These are phyloP conservation scores for Linnaemya vulpina DNA, from an alignment of 2,888 invertebrate genomes.

Conservation along the genomic window DNA sequence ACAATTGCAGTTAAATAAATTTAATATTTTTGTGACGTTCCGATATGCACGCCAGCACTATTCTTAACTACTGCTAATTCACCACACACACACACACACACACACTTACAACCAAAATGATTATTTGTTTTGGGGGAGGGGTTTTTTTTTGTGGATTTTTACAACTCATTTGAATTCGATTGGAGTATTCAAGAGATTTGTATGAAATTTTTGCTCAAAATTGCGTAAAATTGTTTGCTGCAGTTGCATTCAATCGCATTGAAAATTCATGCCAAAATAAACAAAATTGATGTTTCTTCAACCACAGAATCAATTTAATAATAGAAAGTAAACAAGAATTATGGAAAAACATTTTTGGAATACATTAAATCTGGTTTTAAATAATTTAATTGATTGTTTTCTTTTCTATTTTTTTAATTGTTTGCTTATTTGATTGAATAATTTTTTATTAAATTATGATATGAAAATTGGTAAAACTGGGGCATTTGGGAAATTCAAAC, in stretches of 20 bases:
- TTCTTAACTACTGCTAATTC: not conserved
- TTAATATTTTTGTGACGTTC: not conserved
- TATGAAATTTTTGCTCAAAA: constrained; percentile 15
- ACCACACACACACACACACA: constrained; percentile 3
- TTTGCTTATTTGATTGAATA: too few species aligned
- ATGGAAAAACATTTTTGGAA: not conserved
- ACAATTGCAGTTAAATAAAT: constrained; percentile 45
- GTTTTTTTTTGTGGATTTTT: not conserved
- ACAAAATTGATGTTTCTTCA: constrained; percentile 23
- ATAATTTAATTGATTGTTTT: too few species aligned
- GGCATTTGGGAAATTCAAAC: too few species aligned
- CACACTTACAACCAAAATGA: not conserved
- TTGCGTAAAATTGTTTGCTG: constrained; percentile 38
- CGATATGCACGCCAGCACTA: constrained; percentile 5
- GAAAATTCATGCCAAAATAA: constrained; percentile 60
- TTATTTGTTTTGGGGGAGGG: not conserved
- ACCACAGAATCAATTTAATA: constrained; percentile 39
- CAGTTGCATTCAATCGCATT: constrained; percentile 51
- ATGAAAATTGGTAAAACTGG: too few species aligned
- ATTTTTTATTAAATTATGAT: too few species aligned
- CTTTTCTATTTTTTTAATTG: too few species aligned
- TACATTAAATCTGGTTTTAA: too few species aligned
- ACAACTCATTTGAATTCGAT: constrained; percentile 21
- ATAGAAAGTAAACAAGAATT: constrained; percentile 12
- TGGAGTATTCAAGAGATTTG: constrained; percentile 3